These are phyloP conservation scores for Buteo buteo DNA, from an alignment of 2,113 vertebrate genomes.

Conservation along the genomic window DNA sequence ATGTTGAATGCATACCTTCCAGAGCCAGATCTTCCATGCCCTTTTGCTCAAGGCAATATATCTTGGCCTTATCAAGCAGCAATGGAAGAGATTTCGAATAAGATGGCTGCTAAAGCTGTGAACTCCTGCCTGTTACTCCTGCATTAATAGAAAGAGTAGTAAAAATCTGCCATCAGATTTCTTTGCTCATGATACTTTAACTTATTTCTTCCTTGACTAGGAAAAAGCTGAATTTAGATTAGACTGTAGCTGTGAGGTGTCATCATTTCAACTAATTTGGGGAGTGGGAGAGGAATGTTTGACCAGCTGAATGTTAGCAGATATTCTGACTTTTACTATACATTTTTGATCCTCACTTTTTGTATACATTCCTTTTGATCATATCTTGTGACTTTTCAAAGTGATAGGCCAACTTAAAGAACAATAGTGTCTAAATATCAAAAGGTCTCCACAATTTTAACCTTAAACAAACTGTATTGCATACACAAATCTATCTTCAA, in stretches of 20 bases:
- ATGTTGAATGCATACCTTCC: not conserved
- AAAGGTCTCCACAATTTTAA: not conserved
- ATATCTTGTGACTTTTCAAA: not conserved
- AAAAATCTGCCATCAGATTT: not conserved
- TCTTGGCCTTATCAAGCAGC: not conserved
- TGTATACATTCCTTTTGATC: not conserved
- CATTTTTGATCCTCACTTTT: not conserved
- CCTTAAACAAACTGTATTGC: not conserved
- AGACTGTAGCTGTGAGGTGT: not conserved
- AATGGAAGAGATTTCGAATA: not conserved
- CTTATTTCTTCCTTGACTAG: not conserved
- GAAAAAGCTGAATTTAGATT: not conserved
- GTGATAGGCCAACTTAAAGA: not conserved
- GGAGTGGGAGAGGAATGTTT: not conserved
- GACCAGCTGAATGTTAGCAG: not conserved
- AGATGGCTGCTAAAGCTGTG: not conserved
- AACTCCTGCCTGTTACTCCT: not conserved
- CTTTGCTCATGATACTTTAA: not conserved
- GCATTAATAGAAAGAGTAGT: not conserved
- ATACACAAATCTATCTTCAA: not conserved
- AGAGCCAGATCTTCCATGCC: not conserved
- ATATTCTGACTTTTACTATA: not conserved
- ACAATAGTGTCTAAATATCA: not conserved
- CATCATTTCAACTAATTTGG: not conserved
- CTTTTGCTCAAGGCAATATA: not conserved